Evolutionary conservation across 2,797 vertebrate genomes (phyloP).

Genomic region (Anguilla obscura): DNA sequence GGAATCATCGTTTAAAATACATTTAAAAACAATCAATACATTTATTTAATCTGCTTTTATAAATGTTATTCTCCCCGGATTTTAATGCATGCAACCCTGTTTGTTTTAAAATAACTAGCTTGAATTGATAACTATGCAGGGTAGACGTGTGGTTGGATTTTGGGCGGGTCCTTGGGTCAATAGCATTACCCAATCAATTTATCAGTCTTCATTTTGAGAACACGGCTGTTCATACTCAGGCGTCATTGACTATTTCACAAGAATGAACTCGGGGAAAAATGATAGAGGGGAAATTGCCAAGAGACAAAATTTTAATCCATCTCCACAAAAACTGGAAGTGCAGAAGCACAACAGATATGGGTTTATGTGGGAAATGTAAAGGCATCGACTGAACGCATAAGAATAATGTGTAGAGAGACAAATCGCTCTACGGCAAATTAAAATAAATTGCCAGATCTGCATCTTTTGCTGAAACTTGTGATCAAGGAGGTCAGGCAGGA

Average conservation of each 20-base stretch:
- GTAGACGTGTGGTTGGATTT: background rate
- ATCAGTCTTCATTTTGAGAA: constrained; percentile 11
- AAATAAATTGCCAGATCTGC: constrained; percentile 18
- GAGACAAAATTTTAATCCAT: background rate
- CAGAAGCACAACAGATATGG: constrained; percentile 4
- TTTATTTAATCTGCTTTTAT: background rate
- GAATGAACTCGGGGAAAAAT: constrained; percentile 10
- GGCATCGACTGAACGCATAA: background rate
- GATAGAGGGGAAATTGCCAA: background rate
- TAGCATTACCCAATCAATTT: constrained; percentile 15
- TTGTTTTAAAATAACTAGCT: background rate
- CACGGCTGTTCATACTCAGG: background rate
- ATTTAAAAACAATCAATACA: background rate
- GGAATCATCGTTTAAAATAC: background rate
- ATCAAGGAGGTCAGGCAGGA: constrained; percentile 1
- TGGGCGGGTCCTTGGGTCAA: background rate
- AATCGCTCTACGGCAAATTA: background rate
- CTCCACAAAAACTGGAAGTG: background rate
- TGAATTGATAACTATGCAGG: background rate
- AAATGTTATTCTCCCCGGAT: background rate
- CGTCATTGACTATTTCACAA: background rate
- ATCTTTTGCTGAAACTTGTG: constrained; percentile 8
- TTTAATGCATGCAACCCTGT: background rate
- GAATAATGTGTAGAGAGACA: background rate
- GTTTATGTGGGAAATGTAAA: constrained; percentile 15